Evolutionary conservation across 2,113 vertebrate species (phyloP), one percentile per base, ranked within the genome.

Genomic region (Rhinogobius similis): DNA sequence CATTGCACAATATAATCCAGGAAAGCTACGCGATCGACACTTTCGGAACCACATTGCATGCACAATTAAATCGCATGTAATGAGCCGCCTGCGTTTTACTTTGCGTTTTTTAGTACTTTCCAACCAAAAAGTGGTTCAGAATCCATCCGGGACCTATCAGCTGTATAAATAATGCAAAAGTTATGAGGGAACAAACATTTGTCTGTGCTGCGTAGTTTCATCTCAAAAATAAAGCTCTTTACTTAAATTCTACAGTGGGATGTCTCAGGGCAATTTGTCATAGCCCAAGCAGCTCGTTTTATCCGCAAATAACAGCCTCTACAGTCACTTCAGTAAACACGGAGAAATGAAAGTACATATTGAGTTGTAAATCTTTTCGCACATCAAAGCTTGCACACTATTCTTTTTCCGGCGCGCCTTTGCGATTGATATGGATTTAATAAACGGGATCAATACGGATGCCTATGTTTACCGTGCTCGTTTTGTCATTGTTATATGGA

Each of bases 361-460:
- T 63, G 32, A 74, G 64, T 36, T 62, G 46, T 39, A 10, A 41
- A 16, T 18, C 11, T 44, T 67, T 56, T 61, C 52, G 18, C 62
- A 67, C 65, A 75, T 78, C 55, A 81, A 81, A 66, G 64, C 39
- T 36, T 5, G 26, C 5, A 24, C 66, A 18, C 9, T 29, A 16
- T 56, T 55, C 58, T 58, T 76, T 53, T 50, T 66, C 10, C 41
- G 3, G 14, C 6, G 14, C 16, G 5, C 39, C 63, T 56, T 53
- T 62, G 39, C 58, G 55, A 58, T 24, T 21, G 55, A 20, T 11
- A n/a, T 4, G 53, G 59, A 62, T 65, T 72, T 67, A 76, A 74
- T 72, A 72, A 68, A 13, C 23, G n/a, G 24, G 52, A 67, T 83
- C 72, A 72, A 78, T 64, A 29, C 68, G 20, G 11, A 65, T 20